Conservation (phyloP, 1,140 invertebrate genomes). For the Drosophila gunungcola region DNA sequence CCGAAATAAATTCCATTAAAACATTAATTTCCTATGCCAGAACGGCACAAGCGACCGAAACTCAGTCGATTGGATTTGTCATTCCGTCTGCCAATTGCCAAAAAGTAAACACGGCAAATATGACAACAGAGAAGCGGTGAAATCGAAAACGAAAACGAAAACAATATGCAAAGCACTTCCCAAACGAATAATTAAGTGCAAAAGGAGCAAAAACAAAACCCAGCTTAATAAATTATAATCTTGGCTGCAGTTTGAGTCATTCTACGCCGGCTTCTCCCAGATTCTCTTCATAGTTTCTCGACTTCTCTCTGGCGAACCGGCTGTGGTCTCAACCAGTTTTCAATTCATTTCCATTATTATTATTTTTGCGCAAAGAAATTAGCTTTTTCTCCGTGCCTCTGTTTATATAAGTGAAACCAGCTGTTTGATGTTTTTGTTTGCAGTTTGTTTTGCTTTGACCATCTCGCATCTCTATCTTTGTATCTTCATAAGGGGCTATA, state of each 20-base stretch:
- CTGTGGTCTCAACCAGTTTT: constrained; percentile 63
- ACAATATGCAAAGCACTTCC: constrained; percentile 59
- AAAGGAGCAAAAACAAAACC: constrained; percentile 33
- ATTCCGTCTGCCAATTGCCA: constrained; percentile 59
- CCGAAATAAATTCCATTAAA: constrained; percentile 53
- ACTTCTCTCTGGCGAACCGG: constrained; percentile 32
- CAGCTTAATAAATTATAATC: constrained; percentile 40
- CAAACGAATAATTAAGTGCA: constrained; percentile 55
- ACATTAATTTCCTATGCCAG: constrained; percentile 51
- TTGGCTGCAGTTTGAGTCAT: constrained; percentile 63
- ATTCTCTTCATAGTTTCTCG: constrained; percentile 33
- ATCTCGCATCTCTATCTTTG: constrained; percentile 31
- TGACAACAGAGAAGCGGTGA: constrained; percentile 15
- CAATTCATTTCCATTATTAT: constrained; percentile 63
- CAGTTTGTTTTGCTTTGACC: constrained; percentile 41
- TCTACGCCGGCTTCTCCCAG: constrained; percentile 58
- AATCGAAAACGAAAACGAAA: constrained; percentile 34
- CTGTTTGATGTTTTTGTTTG: constrained; percentile 71
- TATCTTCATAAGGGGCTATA: constrained; percentile 14
- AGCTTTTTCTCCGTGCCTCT: constrained; percentile 12
- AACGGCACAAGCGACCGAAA: constrained; percentile 17
- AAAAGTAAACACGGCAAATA: constrained; percentile 57
- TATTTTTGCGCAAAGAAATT: constrained; percentile 53
- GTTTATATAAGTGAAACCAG: constrained; percentile 55
- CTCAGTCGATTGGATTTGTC: constrained; percentile 43